phyloP scores from a whole-genome alignment of 2,888 invertebrate species.

The Microchrysa polita region DNA sequence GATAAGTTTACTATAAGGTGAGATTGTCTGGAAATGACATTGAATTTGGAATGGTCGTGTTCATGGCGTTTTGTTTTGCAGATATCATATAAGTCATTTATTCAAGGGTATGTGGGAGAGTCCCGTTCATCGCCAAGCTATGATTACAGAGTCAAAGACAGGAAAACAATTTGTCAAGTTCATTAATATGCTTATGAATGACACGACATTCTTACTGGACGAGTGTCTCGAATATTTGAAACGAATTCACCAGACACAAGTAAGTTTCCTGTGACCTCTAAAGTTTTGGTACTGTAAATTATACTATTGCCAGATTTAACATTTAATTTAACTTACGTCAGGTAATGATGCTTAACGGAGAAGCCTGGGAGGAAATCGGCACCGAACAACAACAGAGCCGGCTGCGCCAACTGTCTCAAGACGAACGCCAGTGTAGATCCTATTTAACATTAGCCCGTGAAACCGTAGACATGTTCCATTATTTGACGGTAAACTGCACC shows the following conservation, averaged over 20 bases:
- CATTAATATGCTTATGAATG: constrained; percentile 97
- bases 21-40: neutral
- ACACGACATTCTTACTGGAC: constrained; percentile 95
- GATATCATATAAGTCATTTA: constrained; percentile 95
- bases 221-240: constrained; percentile 94
- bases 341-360: constrained; percentile 74
- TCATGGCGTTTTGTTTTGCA: constrained; percentile 50
- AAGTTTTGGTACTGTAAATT: neutral
- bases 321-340: constrained; percentile 45
- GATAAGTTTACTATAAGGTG: constrained; percentile 97
- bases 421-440: constrained; percentile 88
- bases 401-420: constrained; percentile 80
- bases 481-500: constrained; percentile 77
- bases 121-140: constrained; percentile 83
- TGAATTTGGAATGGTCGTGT: neutral
- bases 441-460: constrained; percentile 92
- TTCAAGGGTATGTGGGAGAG: constrained; percentile 96
- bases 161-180: constrained; percentile 96
- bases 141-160: constrained; percentile 89
- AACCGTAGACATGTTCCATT: constrained; percentile 98
- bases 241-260: constrained; percentile 88
- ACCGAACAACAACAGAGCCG: constrained; percentile 78
- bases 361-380: constrained; percentile 73
- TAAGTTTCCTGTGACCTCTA: constrained; percentile 57
- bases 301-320: neutral